Conservation (phyloP, 1,140 invertebrate genomes). For the Helicoverpa armigera region DNA sequence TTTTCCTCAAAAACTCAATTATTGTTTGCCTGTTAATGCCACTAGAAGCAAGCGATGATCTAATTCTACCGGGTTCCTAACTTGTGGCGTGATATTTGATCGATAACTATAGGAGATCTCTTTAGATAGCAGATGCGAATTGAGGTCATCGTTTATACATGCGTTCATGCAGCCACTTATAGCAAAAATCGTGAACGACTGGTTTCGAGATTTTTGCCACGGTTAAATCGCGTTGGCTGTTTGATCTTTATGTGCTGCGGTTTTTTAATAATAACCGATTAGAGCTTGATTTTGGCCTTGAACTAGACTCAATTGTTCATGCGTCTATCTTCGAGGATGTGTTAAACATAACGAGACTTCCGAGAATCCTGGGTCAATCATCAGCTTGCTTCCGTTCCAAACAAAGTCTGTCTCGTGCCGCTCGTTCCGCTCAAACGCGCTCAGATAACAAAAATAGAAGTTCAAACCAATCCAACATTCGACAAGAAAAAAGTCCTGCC, state of each 20-base stretch:
- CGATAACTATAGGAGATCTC: slow-evolving; percentile 68
- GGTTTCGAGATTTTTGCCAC: slow-evolving; percentile 14
- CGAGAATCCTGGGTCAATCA: slow-evolving; percentile 67
- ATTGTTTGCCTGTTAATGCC: neutral
- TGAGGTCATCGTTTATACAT: slow-evolving; percentile 61
- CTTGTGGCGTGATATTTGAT: slow-evolving; percentile 73
- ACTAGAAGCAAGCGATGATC: slow-evolving; percentile 35
- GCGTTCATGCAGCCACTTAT: slow-evolving; percentile 60
- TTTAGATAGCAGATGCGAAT: slow-evolving; percentile 72
- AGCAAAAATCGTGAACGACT: slow-evolving; percentile 55
- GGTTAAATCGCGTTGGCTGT: slow-evolving; percentile 36
- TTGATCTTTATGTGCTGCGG: slow-evolving; percentile 19
- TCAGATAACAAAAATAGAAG: slow-evolving; percentile 72
- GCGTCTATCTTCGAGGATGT: slow-evolving; percentile 49
- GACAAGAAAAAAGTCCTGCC: slow-evolving; percentile 75
- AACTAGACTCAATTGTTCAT: slow-evolving; percentile 54
- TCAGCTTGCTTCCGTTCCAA: slow-evolving; percentile 54
- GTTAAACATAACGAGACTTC: slow-evolving; percentile 66
- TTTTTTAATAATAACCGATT: slow-evolving; percentile 1
- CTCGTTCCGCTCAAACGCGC: slow-evolving; percentile 59
- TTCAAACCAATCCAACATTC: slow-evolving; percentile 67
- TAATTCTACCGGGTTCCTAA: slow-evolving; percentile 51
- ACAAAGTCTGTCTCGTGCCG: slow-evolving; percentile 55
- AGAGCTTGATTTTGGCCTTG: slow-evolving; percentile 60
- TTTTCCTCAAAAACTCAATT: slow-evolving; percentile 8